phyloP scores from a whole-genome alignment of 30 jellyfish, hydroid and myxozoan species.

The Chrysaora quinquecirrha region DNA sequence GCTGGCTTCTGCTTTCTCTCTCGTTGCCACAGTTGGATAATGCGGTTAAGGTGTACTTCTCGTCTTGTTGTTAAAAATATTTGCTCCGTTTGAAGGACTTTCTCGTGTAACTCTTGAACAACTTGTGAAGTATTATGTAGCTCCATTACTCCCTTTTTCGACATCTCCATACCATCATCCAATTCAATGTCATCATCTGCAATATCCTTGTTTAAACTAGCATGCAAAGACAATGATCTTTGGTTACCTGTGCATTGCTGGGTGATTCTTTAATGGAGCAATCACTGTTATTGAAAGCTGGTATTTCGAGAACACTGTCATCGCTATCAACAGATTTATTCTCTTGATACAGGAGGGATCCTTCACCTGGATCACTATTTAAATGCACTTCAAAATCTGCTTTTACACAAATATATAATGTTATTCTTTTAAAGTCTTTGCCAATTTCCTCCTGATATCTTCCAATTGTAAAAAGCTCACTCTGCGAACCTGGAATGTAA shows the following conservation, averaged over 20 bases:
- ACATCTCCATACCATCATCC: constrained; percentile 18
- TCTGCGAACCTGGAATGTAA: not conserved
- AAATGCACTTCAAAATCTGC: not conserved
- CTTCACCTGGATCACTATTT: not conserved
- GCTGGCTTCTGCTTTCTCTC: constrained; percentile 16
- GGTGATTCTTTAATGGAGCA: constrained; percentile 18
- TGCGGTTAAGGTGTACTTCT: constrained; percentile 4
- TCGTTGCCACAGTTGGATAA: constrained; percentile 18
- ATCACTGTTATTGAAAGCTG: constrained; percentile 9
- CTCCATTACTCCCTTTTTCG: constrained; percentile 14
- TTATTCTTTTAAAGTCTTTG: not conserved
- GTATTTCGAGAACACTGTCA: not conserved
- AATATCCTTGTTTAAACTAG: constrained; percentile 5
- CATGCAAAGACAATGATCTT: constrained; percentile 18
- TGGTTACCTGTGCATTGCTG: constrained; percentile 21
- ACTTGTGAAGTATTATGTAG: constrained; percentile 14
- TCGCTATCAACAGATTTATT: not conserved
- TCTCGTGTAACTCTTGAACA: constrained; percentile 18
- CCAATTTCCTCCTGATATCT: not conserved
- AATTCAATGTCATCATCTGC: constrained; percentile 11
- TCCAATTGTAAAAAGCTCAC: not conserved
- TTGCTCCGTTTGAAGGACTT: constrained; percentile 16
- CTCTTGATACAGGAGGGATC: not conserved
- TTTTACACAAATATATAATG: not conserved
- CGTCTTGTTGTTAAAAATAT: constrained; percentile 11